Evolutionary conservation across 2,888 invertebrate species (phyloP).

Genomic region (Norana najaformis): DNA sequence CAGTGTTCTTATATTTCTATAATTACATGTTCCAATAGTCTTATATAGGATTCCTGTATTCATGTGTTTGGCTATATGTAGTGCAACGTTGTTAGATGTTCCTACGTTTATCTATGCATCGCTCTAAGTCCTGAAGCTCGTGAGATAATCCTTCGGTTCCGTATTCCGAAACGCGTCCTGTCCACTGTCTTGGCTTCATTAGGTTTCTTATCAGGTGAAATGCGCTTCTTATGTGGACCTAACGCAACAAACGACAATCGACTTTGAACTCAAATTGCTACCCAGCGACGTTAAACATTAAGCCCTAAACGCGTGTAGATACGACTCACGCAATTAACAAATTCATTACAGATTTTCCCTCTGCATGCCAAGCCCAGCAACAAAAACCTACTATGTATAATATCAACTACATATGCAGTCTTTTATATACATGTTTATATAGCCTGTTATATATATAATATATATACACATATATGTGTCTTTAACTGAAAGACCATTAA

Average conservation of each 20-base stretch:
- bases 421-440: neutral
- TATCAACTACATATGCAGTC: too few relatives aligned
- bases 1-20: too few relatives aligned
- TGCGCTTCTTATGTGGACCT: neutral
- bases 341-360: neutral
- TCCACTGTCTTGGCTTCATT: too few relatives aligned
- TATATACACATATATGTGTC: neutral
- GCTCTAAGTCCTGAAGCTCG: too few relatives aligned
- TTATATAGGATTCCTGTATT: too few relatives aligned
- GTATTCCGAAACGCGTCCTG: neutral
- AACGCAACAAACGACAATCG: neutral
- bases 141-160: too few relatives aligned
- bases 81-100: too few relatives aligned
- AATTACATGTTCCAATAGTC: too few relatives aligned
- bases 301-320: neutral
- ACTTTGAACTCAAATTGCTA: neutral
- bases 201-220: neutral
- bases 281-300: neutral
- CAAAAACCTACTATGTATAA: too few relatives aligned
- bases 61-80: too few relatives aligned
- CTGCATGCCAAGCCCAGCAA: neutral
- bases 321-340: neutral
- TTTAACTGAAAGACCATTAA: neutral
- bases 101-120: too few relatives aligned
- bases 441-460: too few relatives aligned